Evolutionary conservation across 2,888 invertebrate genomes (phyloP).

Genomic region (Drosophila demipolita): DNA sequence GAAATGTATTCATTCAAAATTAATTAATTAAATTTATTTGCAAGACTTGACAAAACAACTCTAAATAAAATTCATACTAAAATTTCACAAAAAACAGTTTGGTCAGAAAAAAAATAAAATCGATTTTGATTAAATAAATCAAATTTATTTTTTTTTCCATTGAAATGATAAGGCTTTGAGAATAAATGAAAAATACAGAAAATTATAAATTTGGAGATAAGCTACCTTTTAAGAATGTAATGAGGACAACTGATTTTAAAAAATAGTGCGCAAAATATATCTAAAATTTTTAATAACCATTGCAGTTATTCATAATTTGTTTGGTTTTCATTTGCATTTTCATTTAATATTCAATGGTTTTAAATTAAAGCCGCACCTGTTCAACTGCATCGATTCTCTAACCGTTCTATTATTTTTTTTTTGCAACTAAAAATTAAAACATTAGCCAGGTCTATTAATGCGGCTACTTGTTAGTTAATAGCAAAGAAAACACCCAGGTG

Average conservation of each 20-base stretch:
- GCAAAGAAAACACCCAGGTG: constrained; percentile 17
- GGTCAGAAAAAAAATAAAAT: background rate
- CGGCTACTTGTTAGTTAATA: constrained; percentile 35
- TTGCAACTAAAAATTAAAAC: constrained; percentile 63
- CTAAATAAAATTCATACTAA: background rate
- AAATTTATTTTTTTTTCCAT: background rate
- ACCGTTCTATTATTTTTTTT: constrained; percentile 4
- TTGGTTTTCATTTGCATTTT: background rate
- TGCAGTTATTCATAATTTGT: background rate
- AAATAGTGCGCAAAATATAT: background rate
- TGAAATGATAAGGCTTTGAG: no score
- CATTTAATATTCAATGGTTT: background rate
- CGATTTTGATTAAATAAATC: background rate
- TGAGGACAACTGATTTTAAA: background rate
- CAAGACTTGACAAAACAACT: background rate
- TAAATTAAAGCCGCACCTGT: constrained; percentile 18
- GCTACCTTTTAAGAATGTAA: background rate
- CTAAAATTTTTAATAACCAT: background rate
- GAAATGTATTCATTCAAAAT: background rate
- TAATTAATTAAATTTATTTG: no score
- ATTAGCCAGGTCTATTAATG: constrained; percentile 54
- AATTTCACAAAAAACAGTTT: background rate
- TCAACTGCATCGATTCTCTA: constrained; percentile 6
- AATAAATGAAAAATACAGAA: background rate
- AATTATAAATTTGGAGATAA: background rate